Percentiles rank a stretch among this genome's conserved stretches.
phyloP scores from a whole-genome alignment of 2,888 invertebrate species.

The Chymomyza fuscimana region DNA sequence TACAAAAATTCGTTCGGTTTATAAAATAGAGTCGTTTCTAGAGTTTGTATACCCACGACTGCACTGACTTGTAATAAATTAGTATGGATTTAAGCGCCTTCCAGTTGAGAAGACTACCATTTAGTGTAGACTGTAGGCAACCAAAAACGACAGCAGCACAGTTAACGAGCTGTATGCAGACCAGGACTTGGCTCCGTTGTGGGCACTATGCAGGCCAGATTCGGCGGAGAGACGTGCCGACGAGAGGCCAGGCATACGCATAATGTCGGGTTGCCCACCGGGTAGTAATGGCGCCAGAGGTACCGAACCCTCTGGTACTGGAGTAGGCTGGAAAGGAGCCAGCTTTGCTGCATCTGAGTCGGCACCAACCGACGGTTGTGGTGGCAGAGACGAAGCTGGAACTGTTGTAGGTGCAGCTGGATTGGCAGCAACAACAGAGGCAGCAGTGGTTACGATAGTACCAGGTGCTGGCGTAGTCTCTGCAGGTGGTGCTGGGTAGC shows the following conservation, averaged over 20 bases:
- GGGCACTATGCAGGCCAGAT: constrained; percentile 51
- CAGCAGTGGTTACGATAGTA: constrained; percentile 9
- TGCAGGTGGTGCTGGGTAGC: constrained; percentile 76
- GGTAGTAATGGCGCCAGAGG: constrained; percentile 59
- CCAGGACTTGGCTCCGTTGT: constrained; percentile 29
- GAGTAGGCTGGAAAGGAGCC: constrained; percentile 54
- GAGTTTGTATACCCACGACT: not conserved
- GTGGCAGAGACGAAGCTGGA: not conserved
- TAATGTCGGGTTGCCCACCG: constrained; percentile 61
- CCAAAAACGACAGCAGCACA: constrained; percentile 55
- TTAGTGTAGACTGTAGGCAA: constrained; percentile 62
- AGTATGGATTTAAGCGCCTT: constrained; percentile 10
- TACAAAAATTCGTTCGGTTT: constrained; percentile 54
- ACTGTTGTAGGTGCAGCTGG: not conserved
- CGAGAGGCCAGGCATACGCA: constrained; percentile 71
- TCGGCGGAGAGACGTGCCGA: constrained; percentile 58
- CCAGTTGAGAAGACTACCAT: not conserved
- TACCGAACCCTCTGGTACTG: constrained; percentile 67
- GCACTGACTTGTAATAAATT: constrained; percentile 25
- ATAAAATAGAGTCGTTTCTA: constrained; percentile 37
- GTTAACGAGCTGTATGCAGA: constrained; percentile 45
- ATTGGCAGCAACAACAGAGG: not conserved
- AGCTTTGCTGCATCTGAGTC: constrained; percentile 28
- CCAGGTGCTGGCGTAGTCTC: constrained; percentile 36
- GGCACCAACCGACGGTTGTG: constrained; percentile 6